Conservation (phyloP, 1,140 invertebrate genomes). For the Cyclargus thomasi region DNA sequence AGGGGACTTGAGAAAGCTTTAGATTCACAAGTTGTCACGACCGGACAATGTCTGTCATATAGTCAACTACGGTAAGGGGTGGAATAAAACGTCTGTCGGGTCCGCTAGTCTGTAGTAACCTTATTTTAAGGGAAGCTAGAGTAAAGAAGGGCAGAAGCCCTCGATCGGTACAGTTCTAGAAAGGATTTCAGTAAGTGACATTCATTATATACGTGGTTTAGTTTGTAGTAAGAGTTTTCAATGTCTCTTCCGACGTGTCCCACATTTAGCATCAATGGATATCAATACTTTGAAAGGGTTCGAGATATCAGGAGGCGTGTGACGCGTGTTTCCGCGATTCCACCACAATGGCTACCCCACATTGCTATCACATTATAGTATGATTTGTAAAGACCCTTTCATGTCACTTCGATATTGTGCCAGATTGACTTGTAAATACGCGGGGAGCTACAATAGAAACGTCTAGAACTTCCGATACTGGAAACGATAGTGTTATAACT, state of each 20-base stretch:
- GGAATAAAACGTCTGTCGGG: too few species aligned
- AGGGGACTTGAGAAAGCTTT: too few species aligned
- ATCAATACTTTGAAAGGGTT: constrained; percentile 1
- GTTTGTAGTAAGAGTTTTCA: background rate
- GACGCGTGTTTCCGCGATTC: constrained; percentile 65
- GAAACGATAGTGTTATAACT: background rate
- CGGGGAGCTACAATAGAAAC: constrained; percentile 23
- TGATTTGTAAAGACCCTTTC: constrained; percentile 60
- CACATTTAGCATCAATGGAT: background rate
- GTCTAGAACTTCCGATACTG: background rate
- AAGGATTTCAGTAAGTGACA: background rate
- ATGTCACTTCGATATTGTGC: constrained; percentile 45
- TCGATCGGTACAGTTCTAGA: too few species aligned
- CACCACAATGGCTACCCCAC: constrained; percentile 56
- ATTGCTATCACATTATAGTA: constrained; percentile 50
- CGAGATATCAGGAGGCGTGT: constrained; percentile 26
- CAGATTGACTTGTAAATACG: constrained; percentile 29
- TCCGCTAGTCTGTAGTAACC: too few species aligned
- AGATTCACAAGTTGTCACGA: too few species aligned
- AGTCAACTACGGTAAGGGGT: too few species aligned
- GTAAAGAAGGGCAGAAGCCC: too few species aligned
- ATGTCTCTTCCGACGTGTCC: background rate
- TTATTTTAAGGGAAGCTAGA: too few species aligned
- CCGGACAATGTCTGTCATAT: too few species aligned
- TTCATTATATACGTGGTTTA: background rate